Evolutionary conservation across 1,140 invertebrate genomes (phyloP).

Genomic region (Ylistrum balloti): DNA sequence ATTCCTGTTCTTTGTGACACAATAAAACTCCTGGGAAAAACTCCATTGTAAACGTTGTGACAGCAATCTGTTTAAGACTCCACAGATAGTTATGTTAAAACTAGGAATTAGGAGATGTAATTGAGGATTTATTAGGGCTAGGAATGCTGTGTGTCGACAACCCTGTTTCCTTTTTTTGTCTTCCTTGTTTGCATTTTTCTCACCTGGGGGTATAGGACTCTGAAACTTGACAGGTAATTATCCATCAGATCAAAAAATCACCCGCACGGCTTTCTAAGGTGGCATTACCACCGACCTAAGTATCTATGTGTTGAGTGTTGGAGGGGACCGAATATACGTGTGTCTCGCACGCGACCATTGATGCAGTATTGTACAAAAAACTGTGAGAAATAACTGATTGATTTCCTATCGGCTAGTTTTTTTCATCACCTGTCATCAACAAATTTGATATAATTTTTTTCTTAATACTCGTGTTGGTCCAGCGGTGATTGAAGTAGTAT

Average conservation of each 20-base stretch:
- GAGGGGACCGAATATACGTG: background rate
- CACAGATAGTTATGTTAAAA: too few species aligned
- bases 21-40: background rate
- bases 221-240: constrained; percentile 35
- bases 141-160: background rate
- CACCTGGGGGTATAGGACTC: constrained; percentile 19
- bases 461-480: background rate
- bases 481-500: background rate
- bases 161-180: background rate
- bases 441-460: constrained; percentile 8
- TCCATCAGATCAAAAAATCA: constrained; percentile 34
- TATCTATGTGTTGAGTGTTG: background rate
- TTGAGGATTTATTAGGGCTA: background rate
- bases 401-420: constrained; percentile 36
- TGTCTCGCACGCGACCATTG: constrained; percentile 31
- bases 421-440: constrained; percentile 38
- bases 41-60: background rate
- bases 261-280: constrained; percentile 31
- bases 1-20: background rate
- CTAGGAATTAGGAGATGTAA: too few species aligned
- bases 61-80: background rate
- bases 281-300: background rate
- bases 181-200: background rate
- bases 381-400: constrained; percentile 10
- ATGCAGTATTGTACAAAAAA: constrained; percentile 29